These are phyloP conservation scores for Caerostris darwini DNA, from an alignment of 1,140 invertebrate genomes.

Conservation along the genomic window DNA sequence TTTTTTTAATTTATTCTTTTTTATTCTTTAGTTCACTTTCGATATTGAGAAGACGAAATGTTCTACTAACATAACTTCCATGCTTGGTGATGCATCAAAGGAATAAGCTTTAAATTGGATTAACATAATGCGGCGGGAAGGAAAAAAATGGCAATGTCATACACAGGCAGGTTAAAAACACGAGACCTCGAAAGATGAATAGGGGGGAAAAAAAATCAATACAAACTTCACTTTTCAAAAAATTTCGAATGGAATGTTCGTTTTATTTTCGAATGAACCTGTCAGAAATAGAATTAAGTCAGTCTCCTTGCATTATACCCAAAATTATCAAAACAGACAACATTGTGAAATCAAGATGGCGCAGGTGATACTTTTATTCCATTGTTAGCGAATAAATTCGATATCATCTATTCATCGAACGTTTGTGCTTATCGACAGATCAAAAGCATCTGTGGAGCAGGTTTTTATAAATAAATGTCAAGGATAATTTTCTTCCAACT, in stretches of 20 bases:
- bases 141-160: not conserved
- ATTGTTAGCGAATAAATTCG: not conserved
- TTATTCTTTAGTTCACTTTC: not conserved
- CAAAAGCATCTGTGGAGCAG: not conserved
- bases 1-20: too few species aligned
- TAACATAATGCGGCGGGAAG: not conserved
- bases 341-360: not conserved
- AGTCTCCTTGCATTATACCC: not conserved
- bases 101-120: not conserved
- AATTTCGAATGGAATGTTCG: not conserved
- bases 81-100: not conserved
- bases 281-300: not conserved
- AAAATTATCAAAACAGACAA: not conserved
- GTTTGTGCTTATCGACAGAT: not conserved
- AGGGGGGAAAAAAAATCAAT: not conserved
- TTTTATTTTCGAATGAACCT: too few species aligned
- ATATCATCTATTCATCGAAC: not conserved
- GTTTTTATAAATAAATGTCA: conserved; percentile 12
- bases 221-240: not conserved
- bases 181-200: not conserved
- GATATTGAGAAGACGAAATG: not conserved
- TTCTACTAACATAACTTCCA: not conserved
- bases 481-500: not conserved
- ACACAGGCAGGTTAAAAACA: not conserved
- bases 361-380: not conserved